A percentile compares a stretch with the other conserved stretches of the same genome.
Evolutionary conservation across 2,113 vertebrate genomes (phyloP).

Genomic region (Ceyx margarethae): DNA sequence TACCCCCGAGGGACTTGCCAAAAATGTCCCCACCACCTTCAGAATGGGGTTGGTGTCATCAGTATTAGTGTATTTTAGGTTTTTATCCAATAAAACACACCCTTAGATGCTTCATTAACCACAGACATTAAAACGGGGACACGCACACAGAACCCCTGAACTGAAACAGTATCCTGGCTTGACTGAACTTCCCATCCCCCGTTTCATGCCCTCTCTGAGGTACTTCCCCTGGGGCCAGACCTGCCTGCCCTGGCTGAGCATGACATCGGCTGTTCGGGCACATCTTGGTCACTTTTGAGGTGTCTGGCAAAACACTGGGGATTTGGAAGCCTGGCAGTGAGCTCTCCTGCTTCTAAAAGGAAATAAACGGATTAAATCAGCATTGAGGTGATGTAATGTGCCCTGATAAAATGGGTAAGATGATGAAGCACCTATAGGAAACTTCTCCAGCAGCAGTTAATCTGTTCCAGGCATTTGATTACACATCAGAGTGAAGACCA

Average conservation of each 20-base stretch:
- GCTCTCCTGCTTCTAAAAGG: neutral
- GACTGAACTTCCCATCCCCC: accelerated
- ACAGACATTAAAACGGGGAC: neutral
- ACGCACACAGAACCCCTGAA: accelerated
- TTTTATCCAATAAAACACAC: neutral
- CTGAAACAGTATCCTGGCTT: neutral
- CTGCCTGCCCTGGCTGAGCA: neutral
- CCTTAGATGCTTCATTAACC: neutral
- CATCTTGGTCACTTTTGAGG: neutral
- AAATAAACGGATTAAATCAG: neutral
- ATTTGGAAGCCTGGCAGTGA: neutral
- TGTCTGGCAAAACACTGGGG: accelerated
- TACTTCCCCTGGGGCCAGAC: neutral
- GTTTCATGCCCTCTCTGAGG: neutral
- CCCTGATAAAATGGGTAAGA: neutral
- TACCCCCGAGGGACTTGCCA: neutral
- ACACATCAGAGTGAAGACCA: neutral
- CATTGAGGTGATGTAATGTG: accelerated
- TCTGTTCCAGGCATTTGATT: neutral
- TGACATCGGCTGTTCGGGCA: accelerated
- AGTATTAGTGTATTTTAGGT: neutral
- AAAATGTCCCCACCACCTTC: accelerated
- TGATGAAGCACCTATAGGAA: neutral
- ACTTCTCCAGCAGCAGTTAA: neutral
- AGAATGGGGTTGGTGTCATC: neutral